Conservation (phyloP, 2,797 vertebrate genomes). For the Labroides dimidiatus region DNA sequence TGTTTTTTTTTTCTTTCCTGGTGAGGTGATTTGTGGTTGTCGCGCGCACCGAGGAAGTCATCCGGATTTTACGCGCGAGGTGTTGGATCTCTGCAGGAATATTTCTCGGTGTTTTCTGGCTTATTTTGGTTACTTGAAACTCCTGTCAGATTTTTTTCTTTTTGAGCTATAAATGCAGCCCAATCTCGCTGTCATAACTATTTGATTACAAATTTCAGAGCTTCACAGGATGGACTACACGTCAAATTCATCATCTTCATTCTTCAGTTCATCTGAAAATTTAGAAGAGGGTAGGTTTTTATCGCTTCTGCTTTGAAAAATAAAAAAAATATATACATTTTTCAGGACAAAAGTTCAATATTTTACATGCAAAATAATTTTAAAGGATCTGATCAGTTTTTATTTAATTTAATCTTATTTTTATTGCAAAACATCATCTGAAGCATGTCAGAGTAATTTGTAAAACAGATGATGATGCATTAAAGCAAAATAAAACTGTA, state of each 20-base stretch:
- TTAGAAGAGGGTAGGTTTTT: conserved; percentile 44
- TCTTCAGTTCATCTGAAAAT: conserved; percentile 29
- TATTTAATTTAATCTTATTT: too few species aligned
- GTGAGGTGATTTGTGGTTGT: not conserved
- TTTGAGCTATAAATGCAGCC: too few species aligned
- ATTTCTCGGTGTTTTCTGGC: not conserved
- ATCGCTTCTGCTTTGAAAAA: not conserved
- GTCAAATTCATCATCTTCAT: conserved; percentile 40
- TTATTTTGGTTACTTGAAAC: too few species aligned
- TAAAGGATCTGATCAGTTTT: not conserved
- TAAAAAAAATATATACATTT: not conserved
- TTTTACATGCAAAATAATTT: not conserved
- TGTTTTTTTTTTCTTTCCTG: not conserved
- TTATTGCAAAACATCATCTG: not conserved
- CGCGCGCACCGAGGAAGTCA: not conserved
- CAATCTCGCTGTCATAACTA: too few species aligned
- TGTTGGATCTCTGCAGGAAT: not conserved
- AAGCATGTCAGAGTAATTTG: too few species aligned
- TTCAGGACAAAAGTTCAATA: not conserved
- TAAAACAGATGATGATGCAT: too few species aligned
- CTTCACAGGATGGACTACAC: conserved; percentile 56
- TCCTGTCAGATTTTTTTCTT: not conserved
- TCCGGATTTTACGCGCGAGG: not conserved
- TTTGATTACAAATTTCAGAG: too few species aligned
- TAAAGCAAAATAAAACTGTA: too few species aligned